These are phyloP conservation scores for Epinotia demarniana DNA, from an alignment of 2,888 invertebrate species.

Conservation along the genomic window DNA sequence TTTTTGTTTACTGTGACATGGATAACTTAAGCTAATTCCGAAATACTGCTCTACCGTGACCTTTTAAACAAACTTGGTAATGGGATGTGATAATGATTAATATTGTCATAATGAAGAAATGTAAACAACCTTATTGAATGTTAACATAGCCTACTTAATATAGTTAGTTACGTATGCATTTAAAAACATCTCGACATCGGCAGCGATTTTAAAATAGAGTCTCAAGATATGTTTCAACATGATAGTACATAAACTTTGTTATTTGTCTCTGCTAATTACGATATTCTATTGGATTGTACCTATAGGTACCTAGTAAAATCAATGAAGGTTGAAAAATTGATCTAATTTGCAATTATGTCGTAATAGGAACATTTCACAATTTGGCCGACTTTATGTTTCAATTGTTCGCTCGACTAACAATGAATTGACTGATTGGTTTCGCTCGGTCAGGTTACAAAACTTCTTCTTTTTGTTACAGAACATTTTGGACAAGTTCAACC, in stretches of 20 bases:
- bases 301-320: background rate
- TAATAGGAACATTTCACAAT: constrained; percentile 37
- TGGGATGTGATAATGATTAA: too few relatives aligned
- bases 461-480: constrained; percentile 89
- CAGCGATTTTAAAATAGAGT: too few relatives aligned
- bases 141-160: too few relatives aligned
- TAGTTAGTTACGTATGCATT: too few relatives aligned
- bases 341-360: constrained; percentile 44
- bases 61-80: too few relatives aligned
- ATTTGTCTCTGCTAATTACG: background rate
- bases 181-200: too few relatives aligned
- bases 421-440: constrained; percentile 54
- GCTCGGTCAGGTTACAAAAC: constrained; percentile 43
- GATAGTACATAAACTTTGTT: too few relatives aligned
- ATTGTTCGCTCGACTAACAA: constrained; percentile 50
- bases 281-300: background rate
- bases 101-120: too few relatives aligned
- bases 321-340: constrained; percentile 15
- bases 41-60: too few relatives aligned
- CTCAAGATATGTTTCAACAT: too few relatives aligned
- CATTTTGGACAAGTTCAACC: constrained; percentile 98
- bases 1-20: background rate
- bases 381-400: constrained; percentile 37
- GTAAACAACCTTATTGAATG: too few relatives aligned
- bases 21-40: background rate